Base-by-base conservation (phyloP, 2,113 vertebrate species). In the Heliornis fulica region DNA sequence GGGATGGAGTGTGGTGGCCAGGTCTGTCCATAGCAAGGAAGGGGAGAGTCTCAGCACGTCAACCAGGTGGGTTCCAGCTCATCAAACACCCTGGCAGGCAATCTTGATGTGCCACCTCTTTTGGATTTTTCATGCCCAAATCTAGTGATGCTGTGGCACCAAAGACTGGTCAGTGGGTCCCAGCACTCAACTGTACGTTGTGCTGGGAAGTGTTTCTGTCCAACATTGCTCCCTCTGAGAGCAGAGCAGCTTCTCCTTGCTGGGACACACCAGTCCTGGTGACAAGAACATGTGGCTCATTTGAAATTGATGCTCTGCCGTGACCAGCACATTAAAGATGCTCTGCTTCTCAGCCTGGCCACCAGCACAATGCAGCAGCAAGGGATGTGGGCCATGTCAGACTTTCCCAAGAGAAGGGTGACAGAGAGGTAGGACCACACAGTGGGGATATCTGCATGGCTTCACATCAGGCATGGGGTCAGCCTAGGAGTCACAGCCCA, bases 401-500 rank as follows among this genome's bases (percentile, higher is more conserved):
- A 8, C 26, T 41, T 78, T 28, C 20, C 36, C 2, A 6, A 53
- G 74, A 26, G 80, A 68, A 82, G 6, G 15, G 77, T 87, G 65
- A 31, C 26, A 48, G 57, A n/a, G 69, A 71, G 41, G 38, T 65
- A 89, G 38, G 8, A 25, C 10, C 50, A 65, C 28, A 75, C 0
- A 0, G 0, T 21, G 20, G 50, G 31, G 54, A 54, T 12, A 61
- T 28, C 68, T 60, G 28, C 40, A 2, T 25, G 34, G 69, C 29
- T 85, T 69, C 22, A 22, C 0, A 0, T 10, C 0, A 1, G 11
- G 10, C 0, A 0, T 40, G 45, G 45, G n/a, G 56, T 78, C 61
- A 40, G 25, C 8, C 13, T 4, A 41, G 54, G 45, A 87, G 64
- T 43, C 40, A 38, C 41, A 78, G 64, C 11, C 41, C 1, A 2